phyloP scores from a whole-genome alignment of 2,797 vertebrate species.

The Parauchenoglanis punctatus region DNA sequence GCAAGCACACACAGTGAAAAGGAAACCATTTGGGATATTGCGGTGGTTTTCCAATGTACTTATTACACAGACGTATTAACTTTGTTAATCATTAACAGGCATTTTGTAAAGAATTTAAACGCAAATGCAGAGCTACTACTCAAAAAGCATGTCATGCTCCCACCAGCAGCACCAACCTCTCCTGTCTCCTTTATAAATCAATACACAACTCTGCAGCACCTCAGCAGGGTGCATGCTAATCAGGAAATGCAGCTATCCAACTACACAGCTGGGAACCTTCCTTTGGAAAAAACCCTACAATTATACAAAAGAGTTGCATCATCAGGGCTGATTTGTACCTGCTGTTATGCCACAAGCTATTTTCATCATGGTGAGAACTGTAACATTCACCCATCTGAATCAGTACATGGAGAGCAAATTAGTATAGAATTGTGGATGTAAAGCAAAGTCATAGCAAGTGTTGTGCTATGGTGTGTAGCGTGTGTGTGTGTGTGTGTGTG shows the following conservation, averaged over 20 bases:
- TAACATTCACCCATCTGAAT: neutral
- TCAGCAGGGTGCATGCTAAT: conserved; percentile 23
- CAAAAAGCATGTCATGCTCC: conserved; percentile 16
- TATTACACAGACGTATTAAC: neutral
- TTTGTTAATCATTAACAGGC: neutral
- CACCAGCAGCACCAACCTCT: conserved; percentile 4
- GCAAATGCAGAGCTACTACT: neutral
- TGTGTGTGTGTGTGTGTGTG: conserved; percentile 1
- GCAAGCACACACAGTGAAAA: neutral
- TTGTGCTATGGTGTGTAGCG: neutral
- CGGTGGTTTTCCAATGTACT: no score
- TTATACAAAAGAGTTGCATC: conserved; percentile 2
- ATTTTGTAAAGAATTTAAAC: neutral
- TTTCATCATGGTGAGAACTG: neutral
- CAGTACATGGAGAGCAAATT: neutral
- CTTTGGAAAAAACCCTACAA: conserved; percentile 9
- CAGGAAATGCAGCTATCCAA: conserved; percentile 14
- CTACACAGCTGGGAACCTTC: neutral
- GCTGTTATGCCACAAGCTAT: neutral
- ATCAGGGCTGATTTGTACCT: neutral
- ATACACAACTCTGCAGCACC: conserved; percentile 6
- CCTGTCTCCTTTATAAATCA: conserved; percentile 22
- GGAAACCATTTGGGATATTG: neutral
- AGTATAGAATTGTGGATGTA: neutral
- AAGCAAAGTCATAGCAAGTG: neutral